Conservation (phyloP, 2,113 vertebrate species). For the Nothocercus nigrocapillus region DNA sequence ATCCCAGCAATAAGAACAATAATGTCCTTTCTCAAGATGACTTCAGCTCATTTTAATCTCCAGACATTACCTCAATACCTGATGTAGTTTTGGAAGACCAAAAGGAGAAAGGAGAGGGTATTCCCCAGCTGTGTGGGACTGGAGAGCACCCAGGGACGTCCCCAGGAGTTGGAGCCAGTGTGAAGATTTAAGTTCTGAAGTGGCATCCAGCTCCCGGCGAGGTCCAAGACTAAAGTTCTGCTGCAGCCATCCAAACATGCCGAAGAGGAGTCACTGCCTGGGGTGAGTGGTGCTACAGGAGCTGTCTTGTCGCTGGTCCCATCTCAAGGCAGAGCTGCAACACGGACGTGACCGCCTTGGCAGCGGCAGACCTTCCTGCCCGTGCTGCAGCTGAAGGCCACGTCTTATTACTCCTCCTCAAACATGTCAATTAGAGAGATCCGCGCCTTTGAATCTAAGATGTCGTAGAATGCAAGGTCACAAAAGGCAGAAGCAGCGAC, state of each 20-base stretch:
- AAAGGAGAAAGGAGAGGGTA: not conserved
- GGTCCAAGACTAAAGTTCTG: not conserved
- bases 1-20: not conserved
- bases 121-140: not conserved
- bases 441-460: not conserved
- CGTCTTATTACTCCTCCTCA: not conserved
- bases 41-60: not conserved
- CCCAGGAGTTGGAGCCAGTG: not conserved
- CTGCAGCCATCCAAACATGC: not conserved
- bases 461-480: not conserved
- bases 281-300: not conserved
- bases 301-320: not conserved
- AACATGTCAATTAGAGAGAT: not conserved
- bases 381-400: not conserved
- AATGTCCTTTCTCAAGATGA: not conserved
- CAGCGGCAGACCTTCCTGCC: rapidly evolving
- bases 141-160: not conserved
- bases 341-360: rapidly evolving
- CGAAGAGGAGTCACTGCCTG: not conserved
- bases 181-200: not conserved
- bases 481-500: not conserved
- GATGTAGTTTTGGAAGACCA: not conserved
- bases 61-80: not conserved
- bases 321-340: not conserved
- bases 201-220: rapidly evolving